A percentile compares a stretch with the other conserved stretches of the same genome.
Conservation (phyloP, 2,113 vertebrate genomes). For the Sialia sialis region DNA sequence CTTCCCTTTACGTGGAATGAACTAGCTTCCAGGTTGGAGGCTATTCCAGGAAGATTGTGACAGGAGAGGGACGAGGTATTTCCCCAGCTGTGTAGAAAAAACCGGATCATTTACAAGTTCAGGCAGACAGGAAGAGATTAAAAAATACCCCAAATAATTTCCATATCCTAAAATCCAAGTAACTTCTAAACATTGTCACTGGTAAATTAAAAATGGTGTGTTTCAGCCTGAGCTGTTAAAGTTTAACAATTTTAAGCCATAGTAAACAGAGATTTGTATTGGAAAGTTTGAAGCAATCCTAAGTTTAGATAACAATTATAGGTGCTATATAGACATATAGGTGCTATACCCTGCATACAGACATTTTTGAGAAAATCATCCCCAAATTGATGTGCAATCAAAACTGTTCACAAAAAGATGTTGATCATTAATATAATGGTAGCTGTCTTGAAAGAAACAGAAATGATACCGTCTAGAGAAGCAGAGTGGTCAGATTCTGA, state of each 20-base stretch:
- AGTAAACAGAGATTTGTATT: neutral
- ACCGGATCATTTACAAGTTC: neutral
- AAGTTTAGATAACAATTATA: neutral
- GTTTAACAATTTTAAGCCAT: neutral
- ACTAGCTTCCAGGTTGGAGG: neutral
- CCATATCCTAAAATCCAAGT: neutral
- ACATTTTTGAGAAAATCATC: neutral
- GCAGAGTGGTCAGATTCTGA: neutral
- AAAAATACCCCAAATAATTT: neutral
- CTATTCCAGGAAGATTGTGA: neutral
- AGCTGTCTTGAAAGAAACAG: neutral
- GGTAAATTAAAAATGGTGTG: neutral
- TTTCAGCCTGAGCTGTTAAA: neutral
- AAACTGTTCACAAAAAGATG: neutral
- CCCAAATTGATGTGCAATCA: neutral
- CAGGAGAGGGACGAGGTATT: neutral
- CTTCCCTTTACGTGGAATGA: neutral
- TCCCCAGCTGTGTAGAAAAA: neutral
- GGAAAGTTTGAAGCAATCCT: neutral
- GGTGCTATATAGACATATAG: neutral
- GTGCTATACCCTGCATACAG: neutral
- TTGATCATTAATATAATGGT: neutral
- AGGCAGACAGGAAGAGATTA: neutral
- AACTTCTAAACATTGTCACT: neutral
- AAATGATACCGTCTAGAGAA: neutral